Base-by-base conservation (phyloP, 2,797 vertebrate genomes). In the Oreortyx pictus region DNA sequence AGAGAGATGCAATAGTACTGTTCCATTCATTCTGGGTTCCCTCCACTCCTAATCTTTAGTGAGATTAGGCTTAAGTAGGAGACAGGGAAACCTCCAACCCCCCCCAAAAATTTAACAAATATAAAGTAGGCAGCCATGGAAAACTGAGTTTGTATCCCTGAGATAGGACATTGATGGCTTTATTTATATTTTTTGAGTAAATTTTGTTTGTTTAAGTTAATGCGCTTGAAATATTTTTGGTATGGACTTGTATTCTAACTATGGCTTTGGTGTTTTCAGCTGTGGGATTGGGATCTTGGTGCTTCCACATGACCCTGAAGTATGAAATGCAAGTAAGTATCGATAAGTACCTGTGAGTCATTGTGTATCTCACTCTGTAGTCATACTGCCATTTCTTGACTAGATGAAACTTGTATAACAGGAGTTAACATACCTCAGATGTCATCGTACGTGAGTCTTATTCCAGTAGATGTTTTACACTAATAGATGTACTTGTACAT, bases 231-330 rank as follows among this genome's bases (percentile, higher is more conserved):
- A 44, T 52, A 18, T 65, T 73, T 59, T 68, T 6, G 9, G 1
- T 11, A 4, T 16, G 5, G 37, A 12, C 56, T 87, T 75, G 81
- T 43, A 37, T 80, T 31, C 56, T 97, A 92, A 97, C 73, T 6
- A 6, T 71, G 49, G 46, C 88, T 92, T 86, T 94, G 50, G 15
- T 97, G 35, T 68, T 98, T 97, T 88, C 98, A 99, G 99, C 99
- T 95, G 99, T 99, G 64, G 99, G 99, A 66, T 94, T 99, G 91
- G 99, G 99, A 66, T 99, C 99, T 86, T 99, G 99, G 99, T 99
- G 99, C 97, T 99, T 99, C 97, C 99, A 99, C 97, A 99, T 99
- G 99, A 99, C 99, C 29, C 97, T 99, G 93, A 98, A 99, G 75
- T 99, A 99, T 96, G 99, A 99, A 98, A 99, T 99, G 99, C 99